phyloP scores from a whole-genome alignment of 2,888 invertebrate genomes.

The Gibbula magus region DNA sequence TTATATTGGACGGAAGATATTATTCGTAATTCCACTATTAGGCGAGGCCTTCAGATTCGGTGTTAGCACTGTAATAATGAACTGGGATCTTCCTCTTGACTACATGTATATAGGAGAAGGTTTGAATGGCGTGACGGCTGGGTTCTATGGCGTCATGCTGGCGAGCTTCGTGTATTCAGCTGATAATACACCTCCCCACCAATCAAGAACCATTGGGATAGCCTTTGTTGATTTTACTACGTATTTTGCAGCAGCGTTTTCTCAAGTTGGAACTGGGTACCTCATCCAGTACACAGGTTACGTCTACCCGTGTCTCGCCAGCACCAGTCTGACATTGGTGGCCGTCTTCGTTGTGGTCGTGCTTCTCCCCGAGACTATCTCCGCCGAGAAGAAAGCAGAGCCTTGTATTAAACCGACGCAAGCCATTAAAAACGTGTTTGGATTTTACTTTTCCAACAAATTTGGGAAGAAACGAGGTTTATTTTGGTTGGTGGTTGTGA shows the following conservation, averaged over 20 bases:
- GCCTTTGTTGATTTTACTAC: background rate
- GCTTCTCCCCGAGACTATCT: background rate
- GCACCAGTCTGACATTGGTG: background rate
- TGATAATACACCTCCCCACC: background rate
- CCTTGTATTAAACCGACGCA: background rate
- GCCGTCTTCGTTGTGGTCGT: background rate
- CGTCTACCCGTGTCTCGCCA: background rate
- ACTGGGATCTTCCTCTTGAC: background rate
- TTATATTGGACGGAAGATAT: background rate
- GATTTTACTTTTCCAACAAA: background rate
- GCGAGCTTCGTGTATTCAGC: background rate
- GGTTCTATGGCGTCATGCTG: background rate
- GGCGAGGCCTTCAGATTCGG: background rate
- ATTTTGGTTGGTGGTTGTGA: background rate
- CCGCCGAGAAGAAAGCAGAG: background rate
- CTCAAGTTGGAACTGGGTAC: background rate
- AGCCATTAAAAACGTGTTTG: background rate
- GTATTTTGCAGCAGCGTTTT: background rate
- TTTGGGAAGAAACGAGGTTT: background rate
- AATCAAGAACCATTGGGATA: background rate
- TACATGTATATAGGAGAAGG: background rate
- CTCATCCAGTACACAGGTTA: background rate
- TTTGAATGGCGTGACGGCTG: background rate
- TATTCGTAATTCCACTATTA: background rate
- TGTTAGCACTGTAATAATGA: background rate